A percentile compares a stretch with the other conserved stretches of the same genome.
Conservation (phyloP, 1,140 invertebrate species). For the honey bee (Apis mellifera) region Amel_HAv3.1 CM009935.2:2410001-2410500, state of each 20-base stretch:
- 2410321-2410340: conserved; percentile 64
- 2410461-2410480: neutral
- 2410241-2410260: conserved; percentile 29
- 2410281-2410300: conserved; percentile 58
- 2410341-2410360: conserved; percentile 19
- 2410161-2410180: neutral
- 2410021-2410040: too few species aligned
- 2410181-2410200: neutral
- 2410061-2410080: too few species aligned
- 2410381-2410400: conserved; percentile 44
- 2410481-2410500: neutral
- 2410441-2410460: neutral
- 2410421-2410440: conserved; percentile 29
- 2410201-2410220: conserved; percentile 14
- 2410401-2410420: conserved; percentile 27
- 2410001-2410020: too few species aligned
- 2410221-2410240: neutral
- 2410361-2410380: conserved; percentile 50
- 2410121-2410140: neutral
- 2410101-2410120: neutral
- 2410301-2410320: conserved; percentile 67
- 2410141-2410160: neutral
- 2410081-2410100: too few species aligned
- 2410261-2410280: conserved; percentile 19
- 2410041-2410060: too few species aligned